Base-by-base conservation (phyloP, 1,140 invertebrate genomes). In the Lepidurus packardi region DNA sequence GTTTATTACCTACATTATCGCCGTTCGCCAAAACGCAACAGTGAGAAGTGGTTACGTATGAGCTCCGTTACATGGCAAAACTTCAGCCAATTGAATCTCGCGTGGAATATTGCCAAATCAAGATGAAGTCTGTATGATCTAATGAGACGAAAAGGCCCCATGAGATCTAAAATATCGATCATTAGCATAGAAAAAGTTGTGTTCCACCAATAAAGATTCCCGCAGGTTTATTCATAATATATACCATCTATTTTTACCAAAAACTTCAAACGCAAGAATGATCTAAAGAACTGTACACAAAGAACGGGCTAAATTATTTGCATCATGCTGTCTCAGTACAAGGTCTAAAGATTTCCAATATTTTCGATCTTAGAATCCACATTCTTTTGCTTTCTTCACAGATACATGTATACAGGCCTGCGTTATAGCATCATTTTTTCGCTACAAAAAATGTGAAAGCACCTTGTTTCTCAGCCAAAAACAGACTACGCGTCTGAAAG, bases 191-290 rank as follows among this genome's bases (percentile, higher is more conserved):
- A 65, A 65, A 65, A n/a, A 9, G 21, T 65, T 16, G 21, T 65
- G 6, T 13, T 65, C 21, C 21, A 16, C 13, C 16, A 65, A n/a
- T 65, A 65, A 65, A 65, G 53, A 65, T 65, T 13, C 53, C 53
- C 13, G 13, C 53, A 65, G 53, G 16, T 65, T 65, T n/a, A n/a
- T 65, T 65, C 53, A 65, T 65, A 65, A 65, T 65, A 65, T 65
- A 65, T 65, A 65, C 53, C 53, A 65, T 65, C 53, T 65, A 65
- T 65, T 65, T 65, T 65, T 65, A 65, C 53, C 53, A 65, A 65
- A 47, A 65, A 65, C 16, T 65, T 65, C 53, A 13, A 65, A 65
- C 53, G 13, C 53, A 65, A 65, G 53, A 65, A 65, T 65, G 8
- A 21, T 65, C 53, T 65, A 65, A 34, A 65, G 53, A 65, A 65